Evolutionary conservation across 2,888 invertebrate species (phyloP).

Genomic region (Heliconius charithonia): DNA sequence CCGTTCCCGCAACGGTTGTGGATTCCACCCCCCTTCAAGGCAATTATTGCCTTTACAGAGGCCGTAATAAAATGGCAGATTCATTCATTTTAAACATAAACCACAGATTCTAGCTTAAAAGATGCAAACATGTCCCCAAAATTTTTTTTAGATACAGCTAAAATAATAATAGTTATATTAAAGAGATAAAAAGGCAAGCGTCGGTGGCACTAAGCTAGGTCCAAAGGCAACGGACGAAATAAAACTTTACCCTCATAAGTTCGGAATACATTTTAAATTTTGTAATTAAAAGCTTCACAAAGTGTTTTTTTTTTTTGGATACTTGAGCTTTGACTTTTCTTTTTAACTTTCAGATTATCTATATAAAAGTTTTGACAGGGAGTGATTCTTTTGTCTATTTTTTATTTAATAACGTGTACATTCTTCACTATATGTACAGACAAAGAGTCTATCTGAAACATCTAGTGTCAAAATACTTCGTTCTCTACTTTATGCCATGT

Average conservation of each 20-base stretch:
- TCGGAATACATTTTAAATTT: conserved; percentile 3
- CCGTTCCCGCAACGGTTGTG: too few relatives aligned
- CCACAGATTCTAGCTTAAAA: too few relatives aligned
- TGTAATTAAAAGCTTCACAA: conserved; percentile 18
- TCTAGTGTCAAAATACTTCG: too few relatives aligned
- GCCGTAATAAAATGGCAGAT: too few relatives aligned
- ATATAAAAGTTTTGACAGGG: neutral
- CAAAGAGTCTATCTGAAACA: too few relatives aligned
- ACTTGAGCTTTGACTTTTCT: neutral
- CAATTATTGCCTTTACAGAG: too few relatives aligned
- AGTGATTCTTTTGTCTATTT: neutral
- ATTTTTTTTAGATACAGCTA: too few relatives aligned
- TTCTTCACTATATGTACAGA: neutral
- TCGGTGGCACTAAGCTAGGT: neutral
- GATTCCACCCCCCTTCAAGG: too few relatives aligned
- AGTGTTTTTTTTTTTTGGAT: conserved; percentile 1
- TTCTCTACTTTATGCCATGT: too few relatives aligned
- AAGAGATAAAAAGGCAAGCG: neutral
- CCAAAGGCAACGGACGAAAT: neutral
- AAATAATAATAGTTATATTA: neutral
- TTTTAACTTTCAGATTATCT: neutral
- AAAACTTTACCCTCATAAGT: conserved; percentile 1
- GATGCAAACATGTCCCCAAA: too few relatives aligned
- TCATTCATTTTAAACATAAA: too few relatives aligned
- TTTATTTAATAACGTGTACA: neutral